Base-by-base conservation (phyloP, 2,113 vertebrate species). In the Xiphophorus couchianus region DNA sequence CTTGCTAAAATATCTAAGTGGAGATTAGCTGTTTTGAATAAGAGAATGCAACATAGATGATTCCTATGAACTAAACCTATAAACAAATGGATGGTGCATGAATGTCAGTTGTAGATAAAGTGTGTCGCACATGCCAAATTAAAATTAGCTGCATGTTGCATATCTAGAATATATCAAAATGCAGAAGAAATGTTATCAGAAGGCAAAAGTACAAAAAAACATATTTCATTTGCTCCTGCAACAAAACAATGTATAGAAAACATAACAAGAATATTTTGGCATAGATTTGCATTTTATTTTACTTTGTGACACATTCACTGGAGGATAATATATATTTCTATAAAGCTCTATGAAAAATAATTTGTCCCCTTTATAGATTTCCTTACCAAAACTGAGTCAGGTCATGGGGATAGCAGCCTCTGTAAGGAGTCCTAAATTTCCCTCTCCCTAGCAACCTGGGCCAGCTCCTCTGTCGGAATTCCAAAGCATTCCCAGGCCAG, bases 201-300 rank as follows among this genome's bases (percentile, higher is more conserved):
- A 73, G 29, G 8, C 25, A 65, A 0, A 63, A 17, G 29, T n/a
- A 29, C 75, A 69, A 78, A 71, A 58, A 15, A 13, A 44, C 44
- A 13, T 19, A 0, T 19, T 60, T 60, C 11, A 14, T 22, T 76
- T 68, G 19, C 58, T 67, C 19, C 80, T 44, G 19, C 37, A 42
- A 30, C 76, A 69, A 4, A 25, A 61, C 37, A 69, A 88, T 86
- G 88, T 89, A 85, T n/a, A 69, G 5, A 35, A 27, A 33, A 27
- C 7, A 4, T 6, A 60, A 60, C 25, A 0, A 17, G 33, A 60
- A 15, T 2, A 17, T 25, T 58, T 17, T 31, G 19, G 51, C 5
- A 25, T 19, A 19, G 14, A 17, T 15, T 17, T 3, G 4, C 17
- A 17, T 48, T 48, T 17, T 25, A 58, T 9, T 58, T 5, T 58